Evolutionary conservation across 2,888 invertebrate species (phyloP), one percentile per base, ranked within the genome.

Genomic region (Megaustenia siamemsis): DNA sequence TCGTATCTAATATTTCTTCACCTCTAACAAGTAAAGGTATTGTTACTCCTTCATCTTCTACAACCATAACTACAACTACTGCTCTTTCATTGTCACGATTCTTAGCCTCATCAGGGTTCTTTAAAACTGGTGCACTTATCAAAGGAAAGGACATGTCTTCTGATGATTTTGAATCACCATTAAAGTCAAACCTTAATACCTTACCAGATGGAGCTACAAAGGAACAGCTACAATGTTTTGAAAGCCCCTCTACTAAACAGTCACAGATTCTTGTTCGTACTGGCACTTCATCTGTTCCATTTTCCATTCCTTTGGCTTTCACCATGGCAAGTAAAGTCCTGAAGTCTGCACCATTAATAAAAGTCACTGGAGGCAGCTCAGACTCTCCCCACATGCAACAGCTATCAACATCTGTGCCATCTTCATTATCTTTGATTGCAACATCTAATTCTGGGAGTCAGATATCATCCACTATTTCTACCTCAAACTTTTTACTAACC

Each of bases 301-400:
- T 84, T 66, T 69, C 82, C 53, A 82, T 86, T 49, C 82, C 86
- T 45, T 49, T 87, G 69, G 76, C 84, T 56, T 71, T 84, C 81
- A 83, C 86, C 69, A 81, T 85, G 85, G 81, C 81, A 45, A 76
- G 76, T 32, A 85, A 86, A 56, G 82, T 79, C 32, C 75, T 76
- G 43, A 80, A 82, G 24, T 53, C 80, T 40, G 43, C 69, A n/a
- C 63, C 82, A 60, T 35, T 49, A 49, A 71, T 73, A 76, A 86
- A 66, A 77, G 68, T 84, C 1, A 71, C 73, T 8, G 75, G 69
- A 32, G 35, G 35, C 15, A 35, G 21, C 15, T 60, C 66, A 24
- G 53, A 68, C 45, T 21, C 83, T 40, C 84, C 91, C 86, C 88
- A 94, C 88, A 89, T 93, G 84, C 91, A 94, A 89, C 89, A 94